phyloP scores from a whole-genome alignment of 2,888 invertebrate genomes.

The Rhingia rostrata region DNA sequence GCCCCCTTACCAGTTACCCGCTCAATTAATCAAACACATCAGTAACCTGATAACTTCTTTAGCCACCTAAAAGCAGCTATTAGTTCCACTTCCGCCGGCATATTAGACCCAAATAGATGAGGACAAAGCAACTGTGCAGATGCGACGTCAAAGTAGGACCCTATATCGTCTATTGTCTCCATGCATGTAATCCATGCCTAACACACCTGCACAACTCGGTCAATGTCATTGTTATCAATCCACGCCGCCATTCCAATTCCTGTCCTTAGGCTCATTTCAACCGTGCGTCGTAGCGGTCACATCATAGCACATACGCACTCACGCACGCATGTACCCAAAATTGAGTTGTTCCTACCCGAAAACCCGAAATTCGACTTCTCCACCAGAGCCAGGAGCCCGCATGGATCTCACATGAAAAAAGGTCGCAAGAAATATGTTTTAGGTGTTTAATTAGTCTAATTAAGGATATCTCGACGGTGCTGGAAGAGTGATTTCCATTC shows the following conservation, averaged over 20 bases:
- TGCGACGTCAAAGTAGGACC: constrained; percentile 48
- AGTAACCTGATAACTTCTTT: constrained; percentile 48
- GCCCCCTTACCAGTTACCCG: constrained; percentile 43
- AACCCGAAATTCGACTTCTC: constrained; percentile 25
- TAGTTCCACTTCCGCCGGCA: constrained; percentile 70
- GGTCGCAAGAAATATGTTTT: constrained; percentile 66
- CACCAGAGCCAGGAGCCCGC: constrained; percentile 40
- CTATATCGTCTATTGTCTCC: constrained; percentile 42
- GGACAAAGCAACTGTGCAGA: constrained; percentile 42
- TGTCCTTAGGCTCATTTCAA: constrained; percentile 5
- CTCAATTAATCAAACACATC: constrained; percentile 62
- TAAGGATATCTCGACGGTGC: constrained; percentile 69
- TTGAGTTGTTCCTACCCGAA: constrained; percentile 49
- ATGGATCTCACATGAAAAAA: constrained; percentile 54
- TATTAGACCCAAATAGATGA: constrained; percentile 15
- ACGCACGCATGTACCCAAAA: constrained; percentile 30
- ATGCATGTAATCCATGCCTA: constrained; percentile 54
- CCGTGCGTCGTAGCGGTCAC: neutral
- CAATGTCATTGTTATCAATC: constrained; percentile 73
- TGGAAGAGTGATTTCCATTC: constrained; percentile 70
- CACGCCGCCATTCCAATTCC: constrained; percentile 36
- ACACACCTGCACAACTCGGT: constrained; percentile 70
- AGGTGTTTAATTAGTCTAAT: constrained; percentile 74
- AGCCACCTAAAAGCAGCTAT: constrained; percentile 57
- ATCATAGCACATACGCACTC: constrained; percentile 38